These are phyloP conservation scores for Condylura cristata DNA, from an alignment of 2,113 vertebrate species.

Conservation along the genomic window DNA sequence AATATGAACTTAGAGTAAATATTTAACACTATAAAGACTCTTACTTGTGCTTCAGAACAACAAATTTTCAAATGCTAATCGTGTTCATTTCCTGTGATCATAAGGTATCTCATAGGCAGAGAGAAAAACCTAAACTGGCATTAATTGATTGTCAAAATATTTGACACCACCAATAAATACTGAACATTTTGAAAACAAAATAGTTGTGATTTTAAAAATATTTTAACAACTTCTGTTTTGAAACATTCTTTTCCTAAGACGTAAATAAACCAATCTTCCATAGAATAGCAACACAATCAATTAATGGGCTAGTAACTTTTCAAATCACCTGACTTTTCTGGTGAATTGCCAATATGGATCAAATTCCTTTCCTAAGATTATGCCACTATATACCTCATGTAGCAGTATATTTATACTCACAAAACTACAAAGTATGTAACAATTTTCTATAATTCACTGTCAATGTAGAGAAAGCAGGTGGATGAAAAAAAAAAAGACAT, in stretches of 20 bases:
- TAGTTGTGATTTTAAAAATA: not conserved
- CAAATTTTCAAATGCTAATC: constrained; percentile 42
- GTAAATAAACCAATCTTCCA: not conserved
- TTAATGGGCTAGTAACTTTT: constrained; percentile 18
- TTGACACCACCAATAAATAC: not conserved
- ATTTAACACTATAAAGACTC: constrained; percentile 14
- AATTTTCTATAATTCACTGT: not conserved
- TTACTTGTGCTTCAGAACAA: constrained; percentile 36
- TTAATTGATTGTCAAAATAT: not conserved
- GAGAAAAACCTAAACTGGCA: not conserved
- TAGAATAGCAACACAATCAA: not conserved
- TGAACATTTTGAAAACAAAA: not conserved
- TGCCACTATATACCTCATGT: not conserved
- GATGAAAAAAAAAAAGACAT: not conserved
- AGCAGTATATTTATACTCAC: not conserved
- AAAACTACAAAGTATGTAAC: not conserved
- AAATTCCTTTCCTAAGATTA: not conserved
- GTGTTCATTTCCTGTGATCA: not conserved
- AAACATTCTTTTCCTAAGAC: not conserved
- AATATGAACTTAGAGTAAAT: constrained; percentile 34
- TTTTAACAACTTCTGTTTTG: constrained; percentile 9
- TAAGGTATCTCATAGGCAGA: not conserved
- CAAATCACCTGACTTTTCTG: not conserved
- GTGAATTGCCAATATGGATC: not conserved
- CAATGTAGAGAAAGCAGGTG: not conserved